Evolutionary conservation across 2,888 invertebrate species (phyloP).

Genomic region (Pristionchus mayeri): DNA sequence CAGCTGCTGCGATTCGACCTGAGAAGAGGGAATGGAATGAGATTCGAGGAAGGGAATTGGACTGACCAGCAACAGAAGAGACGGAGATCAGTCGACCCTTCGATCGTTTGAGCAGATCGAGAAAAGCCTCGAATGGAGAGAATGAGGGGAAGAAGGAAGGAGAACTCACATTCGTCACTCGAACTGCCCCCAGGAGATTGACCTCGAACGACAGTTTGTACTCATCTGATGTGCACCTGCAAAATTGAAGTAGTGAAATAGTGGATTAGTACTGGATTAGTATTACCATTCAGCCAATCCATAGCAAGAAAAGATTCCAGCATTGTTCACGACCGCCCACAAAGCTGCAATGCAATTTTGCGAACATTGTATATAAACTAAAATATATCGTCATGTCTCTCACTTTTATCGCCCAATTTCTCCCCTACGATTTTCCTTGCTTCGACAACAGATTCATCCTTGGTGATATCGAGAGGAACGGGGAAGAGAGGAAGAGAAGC

Average conservation of each 20-base stretch:
- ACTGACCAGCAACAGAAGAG: slow-evolving; percentile 75
- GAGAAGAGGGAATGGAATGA: too few species aligned
- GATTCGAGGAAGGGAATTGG: slow-evolving; percentile 49
- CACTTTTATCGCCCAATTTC: slow-evolving; percentile 32
- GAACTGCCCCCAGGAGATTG: slow-evolving; percentile 84
- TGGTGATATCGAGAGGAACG: slow-evolving; percentile 30
- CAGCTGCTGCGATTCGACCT: slow-evolving; percentile 52
- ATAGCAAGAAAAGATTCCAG: slow-evolving; percentile 87
- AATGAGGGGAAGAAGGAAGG: not conserved
- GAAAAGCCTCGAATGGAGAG: slow-evolving; percentile 56
- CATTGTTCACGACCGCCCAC: slow-evolving; percentile 92
- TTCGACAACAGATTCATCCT: slow-evolving; percentile 14
- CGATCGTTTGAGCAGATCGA: slow-evolving; percentile 56
- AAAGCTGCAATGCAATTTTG: slow-evolving; percentile 80
- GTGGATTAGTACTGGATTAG: not conserved
- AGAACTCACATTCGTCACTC: slow-evolving; percentile 55
- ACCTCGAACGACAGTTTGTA: slow-evolving; percentile 82
- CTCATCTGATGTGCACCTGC: slow-evolving; percentile 83
- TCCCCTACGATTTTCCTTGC: slow-evolving; percentile 25
- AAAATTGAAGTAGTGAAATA: too few species aligned
- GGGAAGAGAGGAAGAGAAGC: not conserved
- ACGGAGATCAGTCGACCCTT: slow-evolving; percentile 77
- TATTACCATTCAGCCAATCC: slow-evolving; percentile 89
- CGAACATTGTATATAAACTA: not conserved
- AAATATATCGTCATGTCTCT: not conserved